Percentiles rank a stretch among this genome's conserved stretches.
phyloP scores from a whole-genome alignment of 92 coral and sea anemone species.

The Plumapathes pennacea region DNA sequence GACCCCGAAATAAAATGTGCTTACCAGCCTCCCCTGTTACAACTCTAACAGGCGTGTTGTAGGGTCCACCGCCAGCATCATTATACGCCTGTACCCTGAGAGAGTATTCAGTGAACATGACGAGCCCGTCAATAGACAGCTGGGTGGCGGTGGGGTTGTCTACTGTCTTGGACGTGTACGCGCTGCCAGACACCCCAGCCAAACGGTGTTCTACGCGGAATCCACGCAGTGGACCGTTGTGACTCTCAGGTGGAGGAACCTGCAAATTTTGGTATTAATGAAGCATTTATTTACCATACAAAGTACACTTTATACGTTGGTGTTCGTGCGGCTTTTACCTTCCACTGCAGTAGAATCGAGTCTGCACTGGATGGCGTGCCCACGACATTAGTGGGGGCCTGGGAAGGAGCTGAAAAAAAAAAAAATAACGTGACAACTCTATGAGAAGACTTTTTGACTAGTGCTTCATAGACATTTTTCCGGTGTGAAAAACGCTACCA shows the following conservation, averaged over 20 bases:
- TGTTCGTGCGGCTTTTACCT: too few relatives aligned
- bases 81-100: conserved; percentile 85
- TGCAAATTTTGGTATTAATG: too few relatives aligned
- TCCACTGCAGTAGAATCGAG: conserved; percentile 84
- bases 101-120: conserved; percentile 79
- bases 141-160: conserved; percentile 58
- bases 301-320: too few relatives aligned
- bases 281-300: too few relatives aligned
- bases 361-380: conserved; percentile 71
- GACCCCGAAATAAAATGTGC: background rate
- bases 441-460: too few relatives aligned
- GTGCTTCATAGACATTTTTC: too few relatives aligned
- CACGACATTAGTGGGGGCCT: conserved; percentile 52
- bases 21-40: conserved; percentile 90
- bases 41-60: conserved; percentile 47
- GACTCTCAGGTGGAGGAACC: conserved; percentile 74
- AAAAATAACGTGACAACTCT: too few relatives aligned
- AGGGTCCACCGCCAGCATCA: conserved; percentile 84
- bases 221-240: conserved; percentile 83
- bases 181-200: conserved; percentile 61
- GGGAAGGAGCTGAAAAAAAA: conserved; percentile 74
- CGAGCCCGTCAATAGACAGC: conserved; percentile 62
- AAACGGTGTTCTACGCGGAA: conserved; percentile 75
- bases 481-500: too few relatives aligned
- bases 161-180: conserved; percentile 51